A percentile compares a stretch with the other conserved stretches of the same genome.
These are phyloP conservation scores for Pyrrhosoma nymphula DNA, from an alignment of 2,888 invertebrate genomes.

Conservation along the genomic window DNA sequence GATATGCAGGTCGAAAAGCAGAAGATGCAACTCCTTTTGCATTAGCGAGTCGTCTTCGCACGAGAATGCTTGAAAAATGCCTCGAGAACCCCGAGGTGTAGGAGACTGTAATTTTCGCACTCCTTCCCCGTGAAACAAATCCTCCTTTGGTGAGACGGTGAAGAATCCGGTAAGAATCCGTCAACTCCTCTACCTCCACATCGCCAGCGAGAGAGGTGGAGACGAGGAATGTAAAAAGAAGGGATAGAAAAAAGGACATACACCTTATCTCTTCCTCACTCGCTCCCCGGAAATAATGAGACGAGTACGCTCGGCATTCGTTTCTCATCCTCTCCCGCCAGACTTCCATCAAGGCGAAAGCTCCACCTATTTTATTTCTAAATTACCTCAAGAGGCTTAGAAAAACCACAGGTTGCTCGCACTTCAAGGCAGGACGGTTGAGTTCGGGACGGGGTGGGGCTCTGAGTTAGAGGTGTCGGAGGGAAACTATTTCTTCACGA, in stretches of 20 bases:
- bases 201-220: background rate
- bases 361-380: background rate
- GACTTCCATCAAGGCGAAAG: background rate
- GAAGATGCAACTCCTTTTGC: too few species aligned
- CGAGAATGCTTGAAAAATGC: background rate
- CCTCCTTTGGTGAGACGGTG: background rate
- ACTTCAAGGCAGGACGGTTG: background rate
- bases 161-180: background rate
- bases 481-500: background rate
- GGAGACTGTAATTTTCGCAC: background rate
- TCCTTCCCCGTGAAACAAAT: background rate
- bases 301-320: background rate
- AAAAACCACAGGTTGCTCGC: constrained; percentile 24
- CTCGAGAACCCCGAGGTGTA: background rate
- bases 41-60: too few species aligned
- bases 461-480: background rate
- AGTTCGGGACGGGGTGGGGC: background rate
- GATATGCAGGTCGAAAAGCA: too few species aligned
- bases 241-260: background rate
- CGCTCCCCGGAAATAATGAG: background rate
- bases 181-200: background rate
- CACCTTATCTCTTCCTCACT: background rate
- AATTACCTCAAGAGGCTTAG: background rate
- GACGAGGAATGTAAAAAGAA: background rate
- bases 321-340: background rate